Conservation (phyloP, 2,888 invertebrate species). For the Tipula vernalis region DNA sequence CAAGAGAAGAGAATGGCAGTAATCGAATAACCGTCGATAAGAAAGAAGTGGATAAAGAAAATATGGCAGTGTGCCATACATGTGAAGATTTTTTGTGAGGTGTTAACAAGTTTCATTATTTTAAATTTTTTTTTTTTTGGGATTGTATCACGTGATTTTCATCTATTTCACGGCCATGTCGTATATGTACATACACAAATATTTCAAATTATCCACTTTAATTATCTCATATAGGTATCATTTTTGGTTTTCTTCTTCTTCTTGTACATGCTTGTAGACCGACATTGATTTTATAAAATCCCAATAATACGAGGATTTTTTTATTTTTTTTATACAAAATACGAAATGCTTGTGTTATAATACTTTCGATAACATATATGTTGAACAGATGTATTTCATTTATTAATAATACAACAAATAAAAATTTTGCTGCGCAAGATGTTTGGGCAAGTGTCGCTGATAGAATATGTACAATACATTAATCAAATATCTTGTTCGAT, state of each 20-base stretch:
- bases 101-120: not conserved
- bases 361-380: not conserved
- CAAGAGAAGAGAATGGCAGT: not conserved
- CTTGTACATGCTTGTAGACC: not conserved
- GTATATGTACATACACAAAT: not conserved
- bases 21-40: not conserved
- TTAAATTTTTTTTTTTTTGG: too few species aligned
- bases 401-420: not conserved
- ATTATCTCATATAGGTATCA: not conserved
- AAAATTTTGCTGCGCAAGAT: not conserved
- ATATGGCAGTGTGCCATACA: not conserved
- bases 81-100: not conserved
- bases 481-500: not conserved
- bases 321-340: not conserved
- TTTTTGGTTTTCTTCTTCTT: not conserved
- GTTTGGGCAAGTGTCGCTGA: not conserved
- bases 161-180: not conserved
- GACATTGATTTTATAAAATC: not conserved
- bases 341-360: not conserved
- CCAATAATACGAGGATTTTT: not conserved
- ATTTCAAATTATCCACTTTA: not conserved
- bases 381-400: not conserved
- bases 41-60: not conserved
- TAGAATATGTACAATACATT: not conserved
- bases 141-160: not conserved